Evolutionary conservation across 2,888 invertebrate species (phyloP).

Genomic region (Andrena chrysosceles): DNA sequence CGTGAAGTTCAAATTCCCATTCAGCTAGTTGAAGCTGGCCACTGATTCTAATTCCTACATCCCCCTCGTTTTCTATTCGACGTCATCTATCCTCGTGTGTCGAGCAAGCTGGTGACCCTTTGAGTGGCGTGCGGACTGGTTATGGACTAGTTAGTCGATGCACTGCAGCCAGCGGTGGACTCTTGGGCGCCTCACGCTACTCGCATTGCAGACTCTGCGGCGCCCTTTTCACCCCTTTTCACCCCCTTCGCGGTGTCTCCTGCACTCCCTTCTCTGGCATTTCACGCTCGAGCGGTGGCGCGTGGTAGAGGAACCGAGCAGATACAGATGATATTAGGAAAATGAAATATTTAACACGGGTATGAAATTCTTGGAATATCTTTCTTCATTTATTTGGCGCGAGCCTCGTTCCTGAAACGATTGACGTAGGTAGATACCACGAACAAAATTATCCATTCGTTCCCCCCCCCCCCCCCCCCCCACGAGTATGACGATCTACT

Average conservation of each 20-base stretch:
- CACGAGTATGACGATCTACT: conserved; percentile 44
- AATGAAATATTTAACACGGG: background rate
- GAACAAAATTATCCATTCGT: conserved; percentile 39
- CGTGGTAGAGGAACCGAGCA: conserved; percentile 11
- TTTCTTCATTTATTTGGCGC: background rate
- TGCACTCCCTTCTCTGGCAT: background rate
- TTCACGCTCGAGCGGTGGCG: conserved; percentile 21
- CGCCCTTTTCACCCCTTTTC: conserved; percentile 68
- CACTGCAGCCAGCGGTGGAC: conserved; percentile 69
- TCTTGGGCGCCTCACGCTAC: conserved; percentile 80
- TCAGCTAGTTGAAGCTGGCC: conserved; percentile 39
- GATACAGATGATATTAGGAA: conserved; percentile 11
- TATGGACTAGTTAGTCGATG: conserved; percentile 71
- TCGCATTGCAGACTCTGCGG: conserved; percentile 74
- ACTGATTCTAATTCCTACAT: conserved; percentile 44
- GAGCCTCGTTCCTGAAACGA: background rate
- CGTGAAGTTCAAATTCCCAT: conserved; percentile 46
- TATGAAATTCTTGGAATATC: background rate
- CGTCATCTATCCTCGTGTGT: conserved; percentile 39
- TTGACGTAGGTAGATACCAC: background rate
- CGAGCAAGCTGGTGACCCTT: conserved; percentile 29
- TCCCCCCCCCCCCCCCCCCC: conserved; percentile 22
- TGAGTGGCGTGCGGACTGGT: conserved; percentile 66
- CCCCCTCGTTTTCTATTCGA: conserved; percentile 45
- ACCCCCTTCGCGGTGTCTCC: background rate